A percentile compares a stretch with the other conserved stretches of the same genome.
Evolutionary conservation across 2,888 invertebrate species (phyloP).

Genomic region (Caradrina clavipalpis): DNA sequence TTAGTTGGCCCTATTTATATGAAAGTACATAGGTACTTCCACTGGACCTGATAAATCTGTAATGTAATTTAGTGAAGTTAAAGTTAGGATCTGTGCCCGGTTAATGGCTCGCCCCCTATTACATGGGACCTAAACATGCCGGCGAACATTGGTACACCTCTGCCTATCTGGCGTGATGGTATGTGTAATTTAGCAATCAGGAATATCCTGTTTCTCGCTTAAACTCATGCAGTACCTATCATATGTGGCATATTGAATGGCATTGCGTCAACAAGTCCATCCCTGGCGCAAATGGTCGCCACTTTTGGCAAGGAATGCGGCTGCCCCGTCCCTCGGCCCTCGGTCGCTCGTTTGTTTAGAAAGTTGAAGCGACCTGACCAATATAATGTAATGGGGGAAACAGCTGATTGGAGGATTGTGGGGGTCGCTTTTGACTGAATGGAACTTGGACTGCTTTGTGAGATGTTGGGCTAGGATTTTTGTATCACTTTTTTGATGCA

Average conservation of each 20-base stretch:
- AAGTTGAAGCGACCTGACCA: constrained; percentile 57
- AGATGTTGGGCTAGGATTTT: background rate
- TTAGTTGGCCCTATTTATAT: too few relatives aligned
- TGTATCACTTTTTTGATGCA: too few relatives aligned
- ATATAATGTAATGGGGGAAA: constrained; percentile 20
- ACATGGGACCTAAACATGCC: too few relatives aligned
- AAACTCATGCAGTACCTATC: constrained; percentile 57
- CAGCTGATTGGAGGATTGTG: constrained; percentile 41
- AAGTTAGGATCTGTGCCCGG: too few relatives aligned
- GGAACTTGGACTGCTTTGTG: background rate
- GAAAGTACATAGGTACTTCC: too few relatives aligned
- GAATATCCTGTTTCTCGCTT: constrained; percentile 14
- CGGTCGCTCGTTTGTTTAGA: constrained; percentile 62
- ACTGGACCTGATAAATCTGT: too few relatives aligned
- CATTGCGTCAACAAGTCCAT: constrained; percentile 81
- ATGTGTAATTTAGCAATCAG: background rate
- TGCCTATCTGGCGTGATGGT: too few relatives aligned
- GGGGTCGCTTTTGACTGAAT: background rate
- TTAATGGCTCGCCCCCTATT: too few relatives aligned
- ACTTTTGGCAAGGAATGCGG: constrained; percentile 81
- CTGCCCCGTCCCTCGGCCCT: constrained; percentile 46
- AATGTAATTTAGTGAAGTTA: too few relatives aligned
- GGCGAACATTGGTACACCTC: too few relatives aligned
- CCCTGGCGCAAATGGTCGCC: constrained; percentile 69
- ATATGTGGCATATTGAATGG: constrained; percentile 74